Conservation (phyloP, 2,888 invertebrate genomes). For the Trissolcus japonicus region DNA sequence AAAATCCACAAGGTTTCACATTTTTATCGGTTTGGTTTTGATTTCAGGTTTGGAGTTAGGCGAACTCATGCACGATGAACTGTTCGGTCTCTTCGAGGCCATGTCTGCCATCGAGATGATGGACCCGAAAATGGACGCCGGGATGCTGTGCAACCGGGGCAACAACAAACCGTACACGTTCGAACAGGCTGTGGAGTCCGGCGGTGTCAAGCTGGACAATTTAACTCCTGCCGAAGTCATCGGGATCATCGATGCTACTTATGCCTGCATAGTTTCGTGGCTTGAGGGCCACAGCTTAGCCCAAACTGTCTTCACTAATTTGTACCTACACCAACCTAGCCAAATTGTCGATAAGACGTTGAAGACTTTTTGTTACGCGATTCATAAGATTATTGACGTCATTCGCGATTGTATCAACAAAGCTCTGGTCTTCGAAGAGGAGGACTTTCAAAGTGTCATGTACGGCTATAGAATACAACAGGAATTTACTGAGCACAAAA, state of each 20-base stretch:
- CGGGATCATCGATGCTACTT: slow-evolving; percentile 94
- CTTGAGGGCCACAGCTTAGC: slow-evolving; percentile 97
- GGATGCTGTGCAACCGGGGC: slow-evolving; percentile 95
- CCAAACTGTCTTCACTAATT: slow-evolving; percentile 97
- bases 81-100: slow-evolving; percentile 96
- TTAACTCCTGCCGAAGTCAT: slow-evolving; percentile 88
- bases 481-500: slow-evolving; percentile 88
- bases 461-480: slow-evolving; percentile 91
- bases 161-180: slow-evolving; percentile 90
- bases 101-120: slow-evolving; percentile 99
- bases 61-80: slow-evolving; percentile 92
- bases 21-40: background rate
- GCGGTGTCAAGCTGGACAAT: slow-evolving; percentile 86
- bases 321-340: slow-evolving; percentile 94
- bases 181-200: slow-evolving; percentile 89
- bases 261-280: slow-evolving; percentile 97
- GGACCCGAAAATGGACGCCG: slow-evolving; percentile 99
- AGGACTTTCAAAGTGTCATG: slow-evolving; percentile 95
- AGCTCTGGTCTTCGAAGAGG: slow-evolving; percentile 94
- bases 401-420: slow-evolving; percentile 93
- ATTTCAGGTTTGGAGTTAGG: slow-evolving; percentile 86
- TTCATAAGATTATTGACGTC: slow-evolving; percentile 92
- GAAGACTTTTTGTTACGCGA: slow-evolving; percentile 90
- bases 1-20: background rate
- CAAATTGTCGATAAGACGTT: slow-evolving; percentile 88